A percentile compares a stretch with the other conserved stretches of the same genome.
phyloP scores from a whole-genome alignment of 2,888 invertebrate species.

The Agonopterix subpropinquella region DNA sequence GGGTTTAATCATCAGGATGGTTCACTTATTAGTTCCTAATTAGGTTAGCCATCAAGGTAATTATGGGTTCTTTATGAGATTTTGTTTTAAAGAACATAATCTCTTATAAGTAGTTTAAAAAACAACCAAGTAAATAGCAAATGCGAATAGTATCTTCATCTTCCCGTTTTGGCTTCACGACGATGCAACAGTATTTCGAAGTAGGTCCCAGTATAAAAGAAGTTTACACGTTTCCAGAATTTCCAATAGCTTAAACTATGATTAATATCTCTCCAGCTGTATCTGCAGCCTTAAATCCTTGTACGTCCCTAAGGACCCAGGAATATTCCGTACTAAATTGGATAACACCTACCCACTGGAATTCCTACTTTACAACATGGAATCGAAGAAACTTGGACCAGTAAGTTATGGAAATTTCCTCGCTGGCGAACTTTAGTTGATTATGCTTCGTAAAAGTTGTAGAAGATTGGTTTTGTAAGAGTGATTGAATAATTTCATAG shows the following conservation, averaged over 20 bases:
- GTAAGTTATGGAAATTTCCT: conserved; percentile 13
- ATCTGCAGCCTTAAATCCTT: conserved; percentile 22
- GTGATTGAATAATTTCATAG: too few relatives aligned
- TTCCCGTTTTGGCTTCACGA: too few relatives aligned
- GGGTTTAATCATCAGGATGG: too few relatives aligned
- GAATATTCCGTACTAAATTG: conserved; percentile 34
- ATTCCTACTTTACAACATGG: conserved; percentile 16
- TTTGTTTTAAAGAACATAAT: too few relatives aligned
- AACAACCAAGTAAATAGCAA: too few relatives aligned
- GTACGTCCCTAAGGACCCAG: conserved; percentile 18
- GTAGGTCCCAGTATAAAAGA: conserved; percentile 6
- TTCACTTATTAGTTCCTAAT: too few relatives aligned
- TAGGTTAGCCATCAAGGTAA: too few relatives aligned
- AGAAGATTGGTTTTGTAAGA: too few relatives aligned
- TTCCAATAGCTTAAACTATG: conserved; percentile 1
- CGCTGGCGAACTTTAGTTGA: not conserved
- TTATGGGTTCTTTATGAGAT: too few relatives aligned
- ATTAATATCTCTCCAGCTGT: not conserved
- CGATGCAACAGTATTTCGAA: conserved; percentile 13
- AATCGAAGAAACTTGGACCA: conserved; percentile 17
- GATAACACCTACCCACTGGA: conserved; percentile 22
- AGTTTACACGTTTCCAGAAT: not conserved
- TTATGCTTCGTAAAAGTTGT: conserved; percentile 1
- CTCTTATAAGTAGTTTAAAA: too few relatives aligned
- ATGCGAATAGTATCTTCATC: too few relatives aligned